Evolutionary conservation across 2,888 invertebrate species (phyloP).

Genomic region (Scaptomyza cyrtandrae): DNA sequence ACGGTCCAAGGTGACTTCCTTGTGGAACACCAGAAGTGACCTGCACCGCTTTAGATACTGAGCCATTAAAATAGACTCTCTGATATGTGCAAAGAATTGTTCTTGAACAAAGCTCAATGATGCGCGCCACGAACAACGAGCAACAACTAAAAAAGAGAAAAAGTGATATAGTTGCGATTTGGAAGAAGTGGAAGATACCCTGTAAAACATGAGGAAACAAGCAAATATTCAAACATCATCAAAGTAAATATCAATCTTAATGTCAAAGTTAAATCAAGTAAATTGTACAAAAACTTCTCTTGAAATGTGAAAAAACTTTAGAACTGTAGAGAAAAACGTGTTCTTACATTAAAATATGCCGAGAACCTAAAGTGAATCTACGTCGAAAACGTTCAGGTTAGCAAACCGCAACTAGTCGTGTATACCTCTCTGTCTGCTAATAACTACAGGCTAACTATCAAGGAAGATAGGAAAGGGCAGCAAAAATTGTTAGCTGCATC

Average conservation of each 20-base stretch:
- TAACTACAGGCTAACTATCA: conserved; percentile 29
- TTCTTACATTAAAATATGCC: no score
- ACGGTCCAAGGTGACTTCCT: no score
- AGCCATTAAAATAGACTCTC: no score
- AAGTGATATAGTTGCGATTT: not conserved
- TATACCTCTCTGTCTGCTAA: not conserved
- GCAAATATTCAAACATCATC: not conserved
- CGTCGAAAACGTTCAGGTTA: no score
- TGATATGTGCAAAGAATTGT: conserved; percentile 59
- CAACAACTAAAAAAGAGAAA: conserved; percentile 25
- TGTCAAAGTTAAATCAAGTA: no score
- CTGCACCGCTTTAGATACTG: no score
- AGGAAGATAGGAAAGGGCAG: conserved; percentile 25
- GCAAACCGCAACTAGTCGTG: not conserved
- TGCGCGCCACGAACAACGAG: conserved; percentile 46
- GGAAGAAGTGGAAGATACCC: not conserved
- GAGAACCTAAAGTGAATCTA: no score
- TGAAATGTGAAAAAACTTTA: no score
- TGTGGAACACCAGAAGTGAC: no score
- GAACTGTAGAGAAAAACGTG: no score
- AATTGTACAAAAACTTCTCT: no score
- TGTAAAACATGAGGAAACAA: not conserved
- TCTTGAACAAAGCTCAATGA: conserved; percentile 72
- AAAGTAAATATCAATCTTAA: no score
- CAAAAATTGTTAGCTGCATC: conserved; percentile 60